Evolutionary conservation across 53 echinoderm and acorn worm species (phyloP), one percentile per base, ranked within the genome.

Genomic region (Zoroaster sp.): DNA sequence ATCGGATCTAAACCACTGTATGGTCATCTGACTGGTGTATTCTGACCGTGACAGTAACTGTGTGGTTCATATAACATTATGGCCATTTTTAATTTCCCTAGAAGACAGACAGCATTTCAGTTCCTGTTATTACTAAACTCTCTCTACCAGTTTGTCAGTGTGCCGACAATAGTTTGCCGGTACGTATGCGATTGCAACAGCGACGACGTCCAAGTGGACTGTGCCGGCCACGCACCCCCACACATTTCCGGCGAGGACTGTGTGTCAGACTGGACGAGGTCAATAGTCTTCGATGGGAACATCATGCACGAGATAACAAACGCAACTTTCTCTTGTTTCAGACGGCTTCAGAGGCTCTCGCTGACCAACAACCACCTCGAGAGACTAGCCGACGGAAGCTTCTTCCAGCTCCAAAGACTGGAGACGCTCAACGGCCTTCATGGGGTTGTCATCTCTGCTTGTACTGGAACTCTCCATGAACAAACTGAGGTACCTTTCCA

Each of bases 291-390:
- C 0, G 78, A 78, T 59, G 78, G 51, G 35, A 78, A 78, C 21
- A 11, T 38, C 20, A 0, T 78, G 15, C 35, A 35, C 30, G 4
- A 4, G 54, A 18, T 78, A 4, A 23, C 37, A 2, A 33, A 78
- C 5, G 15, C 17, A 18, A 35, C 78, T 12, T 32, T 78, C 5
- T 54, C 59, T 43, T 39, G 78, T 7, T 31, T 54, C 12, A 37
- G 4, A n/a, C 78, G 54, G 43, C 45, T 88, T 4, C 41, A 68
- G 42, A 18, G 46, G 42, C 18, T 88, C 15, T 88, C 88, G 1
- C 32, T 88, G 3, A 46, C 65, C 35, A 51, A 77, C 47, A 88
- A 88, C 36, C 14, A 35, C 3, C 35, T 88, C 5, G 88, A 77
- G 66, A 35, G 46, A 40, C 43, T 88, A 15, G 37, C 75, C 14